Percentiles rank a stretch among this genome's conserved stretches.
These are phyloP conservation scores for Alsophila aescularia DNA, from an alignment of 2,888 invertebrate species.

Conservation along the genomic window DNA sequence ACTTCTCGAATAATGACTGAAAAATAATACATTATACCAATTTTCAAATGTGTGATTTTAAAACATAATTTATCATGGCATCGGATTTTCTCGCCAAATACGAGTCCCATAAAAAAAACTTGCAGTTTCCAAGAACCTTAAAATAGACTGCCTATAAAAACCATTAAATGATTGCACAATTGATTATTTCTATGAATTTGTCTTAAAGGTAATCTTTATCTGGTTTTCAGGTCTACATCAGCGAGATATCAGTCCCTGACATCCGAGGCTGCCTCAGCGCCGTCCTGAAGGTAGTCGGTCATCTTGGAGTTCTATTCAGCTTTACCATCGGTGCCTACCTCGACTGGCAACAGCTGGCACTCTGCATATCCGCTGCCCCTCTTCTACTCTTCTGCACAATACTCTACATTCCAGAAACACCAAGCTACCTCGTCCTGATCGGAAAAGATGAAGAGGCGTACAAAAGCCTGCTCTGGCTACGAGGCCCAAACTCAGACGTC, in stretches of 20 bases:
- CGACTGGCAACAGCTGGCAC: constrained; percentile 93
- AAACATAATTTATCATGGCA: too few species aligned
- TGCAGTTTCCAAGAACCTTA: too few species aligned
- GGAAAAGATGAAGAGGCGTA: constrained; percentile 88
- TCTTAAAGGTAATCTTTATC: background rate
- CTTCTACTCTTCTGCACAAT: constrained; percentile 90
- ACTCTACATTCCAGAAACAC: constrained; percentile 94
- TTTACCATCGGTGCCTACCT: constrained; percentile 93
- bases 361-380: constrained; percentile 91
- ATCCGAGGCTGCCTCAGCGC: constrained; percentile 94
- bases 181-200: too few species aligned
- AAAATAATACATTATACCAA: too few species aligned
- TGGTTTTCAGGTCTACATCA: constrained; percentile 90
- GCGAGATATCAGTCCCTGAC: constrained; percentile 94
- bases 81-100: too few species aligned
- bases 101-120: too few species aligned
- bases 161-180: too few species aligned
- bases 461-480: constrained; percentile 90
- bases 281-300: constrained; percentile 93
- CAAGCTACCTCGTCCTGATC: constrained; percentile 91
- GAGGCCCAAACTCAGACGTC: constrained; percentile 92
- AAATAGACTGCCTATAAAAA: too few species aligned
- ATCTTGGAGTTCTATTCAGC: constrained; percentile 92
- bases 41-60: too few species aligned
- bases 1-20: too few species aligned